A percentile compares a stretch with the other conserved stretches of the same genome.
Conservation (phyloP, 2,113 vertebrate species). For the Trogon melanurus region DNA sequence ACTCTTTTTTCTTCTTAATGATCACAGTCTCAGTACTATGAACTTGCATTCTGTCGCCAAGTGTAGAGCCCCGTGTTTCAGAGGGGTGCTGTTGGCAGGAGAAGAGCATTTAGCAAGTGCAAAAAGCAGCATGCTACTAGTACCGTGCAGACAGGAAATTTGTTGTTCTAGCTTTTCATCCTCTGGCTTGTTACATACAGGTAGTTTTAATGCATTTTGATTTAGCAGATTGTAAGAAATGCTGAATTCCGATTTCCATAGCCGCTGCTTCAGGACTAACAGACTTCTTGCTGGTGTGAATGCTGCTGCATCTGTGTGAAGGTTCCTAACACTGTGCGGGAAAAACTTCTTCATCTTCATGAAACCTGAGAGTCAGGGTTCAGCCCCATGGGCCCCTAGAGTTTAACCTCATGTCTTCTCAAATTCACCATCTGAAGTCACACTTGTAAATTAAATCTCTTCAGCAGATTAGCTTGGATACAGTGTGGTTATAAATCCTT, state of each 20-base stretch:
- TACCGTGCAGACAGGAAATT: not conserved
- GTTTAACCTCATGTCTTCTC: not conserved
- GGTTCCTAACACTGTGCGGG: not conserved
- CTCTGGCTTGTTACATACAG: not conserved
- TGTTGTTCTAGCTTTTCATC: conserved; percentile 1
- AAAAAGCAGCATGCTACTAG: conserved; percentile 14
- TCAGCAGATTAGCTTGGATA: not conserved
- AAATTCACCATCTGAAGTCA: conserved; percentile 7
- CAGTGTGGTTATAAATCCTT: not conserved
- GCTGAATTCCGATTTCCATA: conserved; percentile 12
- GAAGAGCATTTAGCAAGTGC: not conserved
- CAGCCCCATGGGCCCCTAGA: not conserved
- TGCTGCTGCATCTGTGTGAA: not conserved
- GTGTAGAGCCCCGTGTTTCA: not conserved
- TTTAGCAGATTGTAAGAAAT: conserved; percentile 9
- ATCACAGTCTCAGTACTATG: not conserved
- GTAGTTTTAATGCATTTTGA: not conserved
- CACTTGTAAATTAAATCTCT: not conserved
- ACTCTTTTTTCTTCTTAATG: not conserved
- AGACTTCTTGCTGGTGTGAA: not conserved
- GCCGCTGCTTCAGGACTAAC: not conserved
- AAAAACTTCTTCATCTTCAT: not conserved
- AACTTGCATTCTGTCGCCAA: not conserved
- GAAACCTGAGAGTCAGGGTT: not conserved
- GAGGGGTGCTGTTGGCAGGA: not conserved